Evolutionary conservation across 2,797 vertebrate genomes (phyloP).

Genomic region (Periparus ater): DNA sequence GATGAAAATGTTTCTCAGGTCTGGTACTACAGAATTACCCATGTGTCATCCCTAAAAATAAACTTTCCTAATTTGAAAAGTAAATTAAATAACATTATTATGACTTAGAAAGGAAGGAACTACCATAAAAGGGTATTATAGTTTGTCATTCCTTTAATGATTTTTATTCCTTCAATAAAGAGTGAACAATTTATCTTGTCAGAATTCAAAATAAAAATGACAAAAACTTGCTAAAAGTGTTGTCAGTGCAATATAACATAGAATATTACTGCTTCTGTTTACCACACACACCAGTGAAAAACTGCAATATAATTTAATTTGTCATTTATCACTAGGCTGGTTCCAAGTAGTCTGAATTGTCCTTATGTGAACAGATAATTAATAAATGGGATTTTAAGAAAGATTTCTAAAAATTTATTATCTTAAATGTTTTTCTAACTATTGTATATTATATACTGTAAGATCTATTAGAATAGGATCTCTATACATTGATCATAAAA

Average conservation of each 20-base stretch:
- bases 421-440: background rate
- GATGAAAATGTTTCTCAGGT: background rate
- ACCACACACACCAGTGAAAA: background rate
- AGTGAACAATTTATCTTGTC: background rate
- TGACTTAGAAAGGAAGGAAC: background rate
- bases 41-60: background rate
- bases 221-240: background rate
- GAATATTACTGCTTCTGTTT: background rate
- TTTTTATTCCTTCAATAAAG: background rate
- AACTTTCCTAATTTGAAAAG: background rate
- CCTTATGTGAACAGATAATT: conserved; percentile 4
- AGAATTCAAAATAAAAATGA: background rate
- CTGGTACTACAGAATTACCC: background rate
- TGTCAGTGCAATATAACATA: background rate
- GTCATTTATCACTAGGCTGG: conserved; percentile 4
- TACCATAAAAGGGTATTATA: background rate
- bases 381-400: background rate
- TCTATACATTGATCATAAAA: background rate
- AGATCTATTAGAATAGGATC: background rate
- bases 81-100: background rate
- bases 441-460: background rate
- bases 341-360: background rate
- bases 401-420: background rate
- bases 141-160: background rate
- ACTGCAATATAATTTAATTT: conserved; percentile 13